phyloP scores from a whole-genome alignment of 1,140 invertebrate genomes.

The Philopotamus ludificatus region DNA sequence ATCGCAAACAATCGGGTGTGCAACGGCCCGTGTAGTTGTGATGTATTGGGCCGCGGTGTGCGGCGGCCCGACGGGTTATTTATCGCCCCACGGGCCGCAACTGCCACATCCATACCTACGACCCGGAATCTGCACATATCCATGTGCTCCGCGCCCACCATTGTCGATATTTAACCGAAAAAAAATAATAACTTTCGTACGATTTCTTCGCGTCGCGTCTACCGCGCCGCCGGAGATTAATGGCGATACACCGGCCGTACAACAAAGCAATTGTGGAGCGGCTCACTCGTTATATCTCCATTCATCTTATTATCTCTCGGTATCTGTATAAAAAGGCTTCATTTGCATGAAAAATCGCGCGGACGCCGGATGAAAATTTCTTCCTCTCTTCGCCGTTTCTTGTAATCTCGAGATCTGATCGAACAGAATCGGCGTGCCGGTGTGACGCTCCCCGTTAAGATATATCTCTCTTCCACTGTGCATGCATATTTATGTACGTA shows the following conservation, averaged over 20 bases:
- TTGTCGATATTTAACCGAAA: no score
- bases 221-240: constrained; percentile 20
- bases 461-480: no score
- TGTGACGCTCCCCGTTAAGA: no score
- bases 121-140: no score
- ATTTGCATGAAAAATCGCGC: constrained; percentile 23
- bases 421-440: neutral
- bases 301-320: constrained; percentile 32
- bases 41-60: constrained; percentile 36
- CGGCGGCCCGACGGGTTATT: constrained; percentile 17
- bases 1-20: constrained; percentile 31
- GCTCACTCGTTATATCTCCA: constrained; percentile 34
- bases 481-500: neutral
- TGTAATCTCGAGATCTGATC: constrained; percentile 7
- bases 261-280: constrained; percentile 33
- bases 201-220: neutral
- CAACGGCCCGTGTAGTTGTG: constrained; percentile 29
- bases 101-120: neutral
- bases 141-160: neutral
- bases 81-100: constrained; percentile 9
- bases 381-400: neutral
- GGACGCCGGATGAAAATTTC: constrained; percentile 5
- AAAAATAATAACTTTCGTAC: no score
- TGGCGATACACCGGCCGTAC: constrained; percentile 31
- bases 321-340: constrained; percentile 19